Base-by-base conservation (phyloP, 2,888 invertebrate genomes). In the Anaspis maculata region DNA sequence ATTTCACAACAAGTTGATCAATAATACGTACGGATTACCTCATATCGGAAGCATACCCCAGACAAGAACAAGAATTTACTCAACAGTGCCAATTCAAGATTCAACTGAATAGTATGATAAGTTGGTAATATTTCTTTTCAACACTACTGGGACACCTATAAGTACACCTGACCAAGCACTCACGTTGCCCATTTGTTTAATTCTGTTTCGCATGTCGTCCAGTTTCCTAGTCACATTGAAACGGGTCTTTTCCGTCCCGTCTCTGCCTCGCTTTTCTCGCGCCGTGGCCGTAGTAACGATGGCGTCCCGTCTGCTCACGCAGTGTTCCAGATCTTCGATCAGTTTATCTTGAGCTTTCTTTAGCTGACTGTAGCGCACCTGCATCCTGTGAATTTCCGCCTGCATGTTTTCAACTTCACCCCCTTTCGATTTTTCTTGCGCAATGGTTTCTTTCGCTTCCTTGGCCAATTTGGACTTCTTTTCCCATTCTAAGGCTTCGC, bases 351-450 rank as follows among this genome's bases (percentile, higher is more conserved):
- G 76, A 2, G 69, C 73, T 46, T 69, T 71, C 40, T 62, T 66
- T 34, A 77, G 48, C 44, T 75, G 71, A 13, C 63, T 49, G 33
- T 64, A 66, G 3, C 70, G 53, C 5, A 70, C 66, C 68, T 69
- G 43, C 88, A 88, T 88, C 46, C 82, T 73, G 50, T 87, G 87
- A 52, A 89, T 87, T 69, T 89, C 88, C 22, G 69, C 71, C 55
- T 74, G 80, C 86, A 88, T 87, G 16, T 71, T 71, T 1, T 77
- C 78, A 12, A 86, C 73, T 59, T 87, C 87, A 2, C 87, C 83
- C 3, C 70, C 74, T 2, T 71, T 64, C 1, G 75, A 71, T 34
- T 73, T 71, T 34, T 84, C 83, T 19, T 74, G 70, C 32, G 76
- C 74, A 28, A 84, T 73, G 52, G 72, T 77, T 46, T 73, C 74